Percentiles rank a stretch among this genome's conserved stretches.
Evolutionary conservation across 1,140 invertebrate species (phyloP).

Genomic region (Mamestra configurata): DNA sequence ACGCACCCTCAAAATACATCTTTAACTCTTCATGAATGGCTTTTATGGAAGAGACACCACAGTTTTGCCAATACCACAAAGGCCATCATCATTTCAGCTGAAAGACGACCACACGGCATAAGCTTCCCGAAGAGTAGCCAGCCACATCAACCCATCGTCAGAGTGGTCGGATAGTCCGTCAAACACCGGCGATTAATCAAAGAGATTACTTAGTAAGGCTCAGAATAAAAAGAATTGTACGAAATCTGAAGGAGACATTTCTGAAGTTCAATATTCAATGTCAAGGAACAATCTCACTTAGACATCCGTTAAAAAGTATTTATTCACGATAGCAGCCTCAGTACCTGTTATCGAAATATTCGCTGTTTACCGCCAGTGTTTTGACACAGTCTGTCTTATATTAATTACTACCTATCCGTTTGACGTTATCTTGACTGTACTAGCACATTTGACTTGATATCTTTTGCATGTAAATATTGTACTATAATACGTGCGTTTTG

Average conservation of each 20-base stretch:
- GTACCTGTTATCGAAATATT: conserved; percentile 11
- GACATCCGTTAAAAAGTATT: conserved; percentile 12
- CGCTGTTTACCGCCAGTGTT: conserved; percentile 25
- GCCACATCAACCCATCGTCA: too few species aligned
- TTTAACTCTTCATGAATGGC: too few species aligned
- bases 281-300: background rate
- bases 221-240: too few species aligned
- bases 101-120: too few species aligned
- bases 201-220: too few species aligned
- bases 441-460: conserved; percentile 9
- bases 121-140: too few species aligned
- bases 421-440: background rate
- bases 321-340: background rate
- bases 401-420: background rate
- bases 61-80: too few species aligned
- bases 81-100: too few species aligned
- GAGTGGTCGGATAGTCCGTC: too few species aligned
- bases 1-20: too few species aligned
- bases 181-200: too few species aligned
- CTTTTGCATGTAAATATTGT: conserved; percentile 37
- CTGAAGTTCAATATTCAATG: conserved; percentile 5
- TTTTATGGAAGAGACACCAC: too few species aligned
- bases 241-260: background rate
- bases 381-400: conserved; percentile 8
- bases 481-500: conserved; percentile 18